Evolutionary conservation across 2,888 invertebrate species (phyloP).

Genomic region (Cosmia trapezina): DNA sequence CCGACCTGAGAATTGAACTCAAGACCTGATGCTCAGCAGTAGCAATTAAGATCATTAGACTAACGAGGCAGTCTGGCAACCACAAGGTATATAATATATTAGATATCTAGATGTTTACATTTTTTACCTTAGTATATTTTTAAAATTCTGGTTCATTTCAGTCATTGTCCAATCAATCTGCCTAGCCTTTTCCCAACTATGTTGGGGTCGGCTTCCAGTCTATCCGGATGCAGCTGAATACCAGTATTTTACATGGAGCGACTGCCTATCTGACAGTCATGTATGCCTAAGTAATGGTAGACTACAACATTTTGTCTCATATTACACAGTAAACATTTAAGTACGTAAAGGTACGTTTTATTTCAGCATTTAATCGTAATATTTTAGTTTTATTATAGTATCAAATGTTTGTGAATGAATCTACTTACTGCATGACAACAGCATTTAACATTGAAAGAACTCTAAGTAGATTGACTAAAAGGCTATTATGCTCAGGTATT

Average conservation of each 20-base stretch:
- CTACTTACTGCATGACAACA: constrained; percentile 10
- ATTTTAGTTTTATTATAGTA: neutral
- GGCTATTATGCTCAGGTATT: neutral
- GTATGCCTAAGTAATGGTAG: neutral
- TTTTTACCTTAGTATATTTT: neutral
- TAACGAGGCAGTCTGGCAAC: neutral
- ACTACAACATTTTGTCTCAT: neutral
- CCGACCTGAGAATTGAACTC: neutral
- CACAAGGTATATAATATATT: neutral
- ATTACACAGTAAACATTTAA: neutral
- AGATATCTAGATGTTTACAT: neutral
- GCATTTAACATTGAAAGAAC: constrained; percentile 4
- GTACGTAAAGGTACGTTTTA: neutral
- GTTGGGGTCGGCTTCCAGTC: too few species aligned
- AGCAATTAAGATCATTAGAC: too few species aligned
- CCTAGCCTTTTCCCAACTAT: too few species aligned
- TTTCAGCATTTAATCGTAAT: neutral
- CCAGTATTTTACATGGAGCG: too few species aligned
- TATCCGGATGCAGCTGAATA: too few species aligned
- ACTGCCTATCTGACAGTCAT: too few species aligned
- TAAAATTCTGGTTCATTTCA: neutral
- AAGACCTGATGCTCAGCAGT: neutral
- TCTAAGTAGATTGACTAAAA: constrained; percentile 10
- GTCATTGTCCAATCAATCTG: too few species aligned
- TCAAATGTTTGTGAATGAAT: neutral